phyloP scores from a whole-genome alignment of 1,140 invertebrate species.

The Tetramorium simillimum region DNA sequence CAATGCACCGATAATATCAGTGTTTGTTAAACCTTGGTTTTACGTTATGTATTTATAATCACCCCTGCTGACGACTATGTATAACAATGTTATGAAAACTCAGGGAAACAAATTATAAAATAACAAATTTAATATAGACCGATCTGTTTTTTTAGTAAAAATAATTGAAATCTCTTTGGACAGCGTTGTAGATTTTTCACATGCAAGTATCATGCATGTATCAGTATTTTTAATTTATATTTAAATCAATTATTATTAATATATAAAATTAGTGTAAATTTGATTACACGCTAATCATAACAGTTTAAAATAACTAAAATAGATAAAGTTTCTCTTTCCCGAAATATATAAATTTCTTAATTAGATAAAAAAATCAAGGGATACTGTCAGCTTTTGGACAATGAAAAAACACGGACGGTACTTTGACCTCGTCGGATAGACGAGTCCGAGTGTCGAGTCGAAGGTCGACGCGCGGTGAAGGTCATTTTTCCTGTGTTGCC shows the following conservation, averaged over 20 bases:
- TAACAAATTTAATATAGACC: neutral
- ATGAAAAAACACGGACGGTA: neutral
- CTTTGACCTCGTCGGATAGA: slow-evolving; percentile 12
- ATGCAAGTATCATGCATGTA: neutral
- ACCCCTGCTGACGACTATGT: too few species aligned
- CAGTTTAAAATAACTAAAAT: neutral
- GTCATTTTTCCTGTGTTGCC: slow-evolving; percentile 34
- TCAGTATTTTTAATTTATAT: neutral
- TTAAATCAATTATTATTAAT: too few species aligned
- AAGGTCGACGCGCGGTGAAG: slow-evolving; percentile 21
- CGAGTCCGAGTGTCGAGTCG: slow-evolving; percentile 28
- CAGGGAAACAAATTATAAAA: neutral
- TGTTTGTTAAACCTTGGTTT: neutral
- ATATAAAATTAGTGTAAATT: neutral
- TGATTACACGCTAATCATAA: neutral
- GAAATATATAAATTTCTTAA: neutral
- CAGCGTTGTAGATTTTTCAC: neutral
- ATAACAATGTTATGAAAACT: neutral
- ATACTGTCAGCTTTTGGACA: neutral
- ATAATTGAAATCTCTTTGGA: neutral
- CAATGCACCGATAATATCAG: neutral
- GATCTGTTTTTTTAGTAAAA: neutral
- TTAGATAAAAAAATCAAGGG: neutral
- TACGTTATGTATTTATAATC: neutral
- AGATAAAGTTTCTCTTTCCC: neutral